phyloP scores from a whole-genome alignment of 2,888 invertebrate species.

The Plebejus argus region DNA sequence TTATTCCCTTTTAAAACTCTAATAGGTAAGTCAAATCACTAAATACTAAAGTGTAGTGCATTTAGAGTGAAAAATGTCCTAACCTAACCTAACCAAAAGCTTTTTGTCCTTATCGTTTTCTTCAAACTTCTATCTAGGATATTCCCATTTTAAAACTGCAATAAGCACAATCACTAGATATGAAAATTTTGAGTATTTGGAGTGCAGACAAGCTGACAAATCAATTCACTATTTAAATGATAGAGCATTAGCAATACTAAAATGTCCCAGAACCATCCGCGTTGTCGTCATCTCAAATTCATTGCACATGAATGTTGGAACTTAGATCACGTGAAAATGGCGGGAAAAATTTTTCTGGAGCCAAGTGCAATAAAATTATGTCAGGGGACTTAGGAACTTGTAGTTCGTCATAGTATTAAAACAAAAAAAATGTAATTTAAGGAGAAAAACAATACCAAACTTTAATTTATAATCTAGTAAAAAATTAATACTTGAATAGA shows the following conservation, averaged over 20 bases:
- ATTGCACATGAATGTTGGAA: conserved; percentile 63
- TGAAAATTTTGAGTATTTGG: not conserved
- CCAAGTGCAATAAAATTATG: conserved; percentile 70
- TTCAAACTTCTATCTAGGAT: too few relatives aligned
- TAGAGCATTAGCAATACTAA: conserved; percentile 52
- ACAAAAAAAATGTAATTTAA: too few relatives aligned
- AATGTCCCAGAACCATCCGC: conserved; percentile 46
- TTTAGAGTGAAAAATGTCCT: too few relatives aligned
- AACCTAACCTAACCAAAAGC: too few relatives aligned
- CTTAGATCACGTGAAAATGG: conserved; percentile 54
- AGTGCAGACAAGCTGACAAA: not conserved
- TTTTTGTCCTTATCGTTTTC: too few relatives aligned
- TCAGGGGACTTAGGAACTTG: conserved; percentile 74
- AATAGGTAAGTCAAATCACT: too few relatives aligned
- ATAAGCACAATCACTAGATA: conserved; percentile 31
- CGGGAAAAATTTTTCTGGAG: conserved; percentile 54
- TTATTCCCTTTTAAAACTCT: too few relatives aligned
- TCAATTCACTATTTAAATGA: not conserved
- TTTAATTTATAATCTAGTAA: too few relatives aligned
- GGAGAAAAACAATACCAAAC: too few relatives aligned
- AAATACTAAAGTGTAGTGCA: too few relatives aligned
- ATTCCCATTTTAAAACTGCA: conserved; percentile 1
- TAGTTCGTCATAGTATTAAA: conserved; percentile 63
- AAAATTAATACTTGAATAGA: too few relatives aligned
- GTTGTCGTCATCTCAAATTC: conserved; percentile 50